A percentile compares a stretch with the other conserved stretches of the same genome.
These are phyloP conservation scores for Rhagoletis pomonella DNA, from an alignment of 1,140 invertebrate genomes.

Conservation along the genomic window DNA sequence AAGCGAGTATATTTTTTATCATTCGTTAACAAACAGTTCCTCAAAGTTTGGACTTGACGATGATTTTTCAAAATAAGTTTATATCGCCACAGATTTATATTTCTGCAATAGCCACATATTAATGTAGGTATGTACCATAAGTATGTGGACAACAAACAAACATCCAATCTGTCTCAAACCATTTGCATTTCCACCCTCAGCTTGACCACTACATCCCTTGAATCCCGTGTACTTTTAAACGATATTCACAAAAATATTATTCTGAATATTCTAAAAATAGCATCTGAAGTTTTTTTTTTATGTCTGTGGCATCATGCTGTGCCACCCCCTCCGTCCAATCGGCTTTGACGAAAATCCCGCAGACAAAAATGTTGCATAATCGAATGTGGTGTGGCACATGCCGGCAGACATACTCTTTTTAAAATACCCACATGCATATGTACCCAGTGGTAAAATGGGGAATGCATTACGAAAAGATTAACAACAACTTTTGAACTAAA, in stretches of 20 bases:
- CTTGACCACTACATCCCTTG: neutral
- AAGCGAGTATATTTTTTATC: no score
- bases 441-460: neutral
- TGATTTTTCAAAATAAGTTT: no score
- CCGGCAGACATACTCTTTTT: neutral
- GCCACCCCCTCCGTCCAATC: neutral
- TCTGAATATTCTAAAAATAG: neutral
- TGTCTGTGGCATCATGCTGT: neutral
- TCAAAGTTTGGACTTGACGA: no score
- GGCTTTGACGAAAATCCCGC: neutral
- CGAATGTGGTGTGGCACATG: constrained; percentile 33
- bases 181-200: neutral
- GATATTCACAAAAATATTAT: neutral
- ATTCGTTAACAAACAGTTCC: no score
- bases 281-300: no score
- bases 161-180: no score
- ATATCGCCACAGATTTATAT: neutral
- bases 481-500: no score
- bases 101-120: neutral
- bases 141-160: neutral
- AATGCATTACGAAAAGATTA: no score
- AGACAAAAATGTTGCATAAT: constrained; percentile 36
- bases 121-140: neutral
- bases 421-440: no score
- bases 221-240: neutral